Conservation (phyloP, 2,888 invertebrate species). For the Clunio marinus region DNA sequence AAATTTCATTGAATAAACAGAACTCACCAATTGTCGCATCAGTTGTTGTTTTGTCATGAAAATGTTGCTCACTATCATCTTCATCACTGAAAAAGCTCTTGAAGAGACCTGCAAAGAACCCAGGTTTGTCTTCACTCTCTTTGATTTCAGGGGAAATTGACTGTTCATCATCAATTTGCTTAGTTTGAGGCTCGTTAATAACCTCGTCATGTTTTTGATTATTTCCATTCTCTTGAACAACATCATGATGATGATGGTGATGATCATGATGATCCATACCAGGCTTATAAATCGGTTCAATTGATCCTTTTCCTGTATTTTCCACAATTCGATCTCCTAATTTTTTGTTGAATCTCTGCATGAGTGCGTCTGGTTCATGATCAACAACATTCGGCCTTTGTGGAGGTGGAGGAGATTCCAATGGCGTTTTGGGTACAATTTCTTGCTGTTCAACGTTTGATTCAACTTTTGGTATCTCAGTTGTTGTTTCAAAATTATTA, state of each 20-base stretch:
- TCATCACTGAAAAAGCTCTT: constrained; percentile 16
- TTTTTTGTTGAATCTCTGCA: constrained; percentile 11
- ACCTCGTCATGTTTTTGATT: neutral
- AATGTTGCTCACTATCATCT: neutral
- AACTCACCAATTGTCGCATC: too few relatives aligned
- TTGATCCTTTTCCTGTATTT: neutral
- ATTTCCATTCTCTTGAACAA: neutral
- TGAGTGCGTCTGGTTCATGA: neutral
- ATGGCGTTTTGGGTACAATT: too few relatives aligned
- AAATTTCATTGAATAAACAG: neutral
- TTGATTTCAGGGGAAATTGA: neutral
- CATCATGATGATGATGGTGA: constrained; percentile 4
- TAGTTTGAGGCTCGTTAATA: neutral
- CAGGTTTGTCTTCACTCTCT: constrained; percentile 4
- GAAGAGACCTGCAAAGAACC: constrained; percentile 33
- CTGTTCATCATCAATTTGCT: neutral
- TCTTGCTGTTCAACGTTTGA: too few relatives aligned
- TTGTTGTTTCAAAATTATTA: too few relatives aligned
- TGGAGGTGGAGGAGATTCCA: neutral
- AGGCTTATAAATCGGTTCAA: neutral
- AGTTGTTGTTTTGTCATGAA: constrained; percentile 7
- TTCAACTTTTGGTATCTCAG: too few relatives aligned
- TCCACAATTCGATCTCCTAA: neutral
- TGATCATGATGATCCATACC: constrained; percentile 12
- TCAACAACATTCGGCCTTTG: neutral